Conservation (phyloP, 2,113 vertebrate genomes). For the Bujurquina vittata region DNA sequence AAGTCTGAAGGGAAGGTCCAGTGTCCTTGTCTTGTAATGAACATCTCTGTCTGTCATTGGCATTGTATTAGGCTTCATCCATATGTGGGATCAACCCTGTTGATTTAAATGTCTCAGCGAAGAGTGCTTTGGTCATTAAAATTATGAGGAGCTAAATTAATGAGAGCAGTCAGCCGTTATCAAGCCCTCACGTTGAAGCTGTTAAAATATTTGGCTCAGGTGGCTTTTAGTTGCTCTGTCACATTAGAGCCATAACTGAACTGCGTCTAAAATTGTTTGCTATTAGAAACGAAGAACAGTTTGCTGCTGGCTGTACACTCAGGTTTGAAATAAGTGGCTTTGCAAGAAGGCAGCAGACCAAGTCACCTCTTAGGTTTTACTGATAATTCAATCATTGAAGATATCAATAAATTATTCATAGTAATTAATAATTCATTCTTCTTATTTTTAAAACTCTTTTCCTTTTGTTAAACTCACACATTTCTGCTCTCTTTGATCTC, state of each 20-base stretch:
- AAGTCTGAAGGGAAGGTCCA: neutral
- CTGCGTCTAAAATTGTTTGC: neutral
- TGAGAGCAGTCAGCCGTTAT: neutral
- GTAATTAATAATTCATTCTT: neutral
- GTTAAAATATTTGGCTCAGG: neutral
- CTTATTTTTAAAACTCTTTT: neutral
- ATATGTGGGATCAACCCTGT: neutral
- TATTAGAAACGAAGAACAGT: neutral
- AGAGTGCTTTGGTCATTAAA: neutral
- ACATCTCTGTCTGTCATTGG: neutral
- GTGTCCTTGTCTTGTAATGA: neutral
- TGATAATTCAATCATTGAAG: neutral
- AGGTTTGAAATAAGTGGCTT: neutral
- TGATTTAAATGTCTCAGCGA: neutral
- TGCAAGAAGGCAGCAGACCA: neutral
- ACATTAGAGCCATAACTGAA: neutral
- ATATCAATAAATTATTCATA: neutral
- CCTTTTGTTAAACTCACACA: neutral
- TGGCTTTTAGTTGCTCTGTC: neutral
- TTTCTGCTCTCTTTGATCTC: neutral
- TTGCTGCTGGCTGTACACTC: neutral
- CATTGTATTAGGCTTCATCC: neutral
- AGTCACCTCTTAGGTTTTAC: neutral
- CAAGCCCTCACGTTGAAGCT: neutral
- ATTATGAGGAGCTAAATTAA: neutral